Percentiles rank a stretch among this genome's conserved stretches.
phyloP scores from a whole-genome alignment of 2,888 invertebrate species.

The Lepeophtheirus nordmannii region DNA sequence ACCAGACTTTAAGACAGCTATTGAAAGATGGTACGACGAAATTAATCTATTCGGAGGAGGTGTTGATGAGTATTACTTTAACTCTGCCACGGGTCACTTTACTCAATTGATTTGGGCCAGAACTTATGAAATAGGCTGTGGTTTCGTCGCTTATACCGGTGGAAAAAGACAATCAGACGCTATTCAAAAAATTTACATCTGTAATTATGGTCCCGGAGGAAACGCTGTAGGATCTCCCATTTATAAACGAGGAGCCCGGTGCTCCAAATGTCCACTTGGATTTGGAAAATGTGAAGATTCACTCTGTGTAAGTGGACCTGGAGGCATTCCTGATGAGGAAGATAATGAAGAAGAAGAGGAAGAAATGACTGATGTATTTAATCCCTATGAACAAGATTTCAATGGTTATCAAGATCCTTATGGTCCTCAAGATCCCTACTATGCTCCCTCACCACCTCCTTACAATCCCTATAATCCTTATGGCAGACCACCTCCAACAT shows the following conservation, averaged over 20 bases:
- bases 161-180: not conserved
- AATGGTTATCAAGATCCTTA: not conserved
- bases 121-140: slow-evolving; percentile 9
- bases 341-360: no score
- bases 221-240: not conserved
- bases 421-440: not conserved
- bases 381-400: not conserved
- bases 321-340: not conserved
- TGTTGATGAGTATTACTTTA: not conserved
- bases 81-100: slow-evolving; percentile 9
- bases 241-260: not conserved
- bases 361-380: not conserved
- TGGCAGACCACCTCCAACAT: not conserved
- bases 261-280: slow-evolving; percentile 12
- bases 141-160: slow-evolving; percentile 5
- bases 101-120: slow-evolving; percentile 12
- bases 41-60: not conserved
- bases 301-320: not conserved
- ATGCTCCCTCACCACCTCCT: not conserved
- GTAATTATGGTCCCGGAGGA: slow-evolving; percentile 13
- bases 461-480: not conserved
- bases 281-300: not conserved
- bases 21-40: slow-evolving; percentile 3
- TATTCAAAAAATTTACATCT: slow-evolving; percentile 3
- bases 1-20: not conserved